Base-by-base conservation (phyloP, 2,797 vertebrate species). In the Heliangelus exortis region DNA sequence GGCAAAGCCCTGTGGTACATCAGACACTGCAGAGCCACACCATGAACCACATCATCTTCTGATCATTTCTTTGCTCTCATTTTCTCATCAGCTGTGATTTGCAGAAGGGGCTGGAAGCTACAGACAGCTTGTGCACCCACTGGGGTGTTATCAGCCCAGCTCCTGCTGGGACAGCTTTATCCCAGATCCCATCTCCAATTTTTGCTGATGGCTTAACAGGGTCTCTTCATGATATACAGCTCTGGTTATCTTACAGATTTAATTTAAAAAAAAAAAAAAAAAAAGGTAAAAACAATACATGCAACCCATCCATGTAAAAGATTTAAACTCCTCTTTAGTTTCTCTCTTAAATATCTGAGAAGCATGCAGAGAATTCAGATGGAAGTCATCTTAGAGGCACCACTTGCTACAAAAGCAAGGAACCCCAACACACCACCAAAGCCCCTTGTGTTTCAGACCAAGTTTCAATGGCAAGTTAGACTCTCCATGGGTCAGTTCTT, bases 111-210 rank as follows among this genome's bases (percentile, higher is more conserved):
- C 3, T 58, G 61, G 55, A 85, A 81, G 36, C 50, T 5, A 29
- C 14, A 54, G 33, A 18, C 9, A 4, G 69, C 6, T 12, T 22
- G 19, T 15, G 68, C 51, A 39, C 84, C 7, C 28, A 11, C 51
- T 0, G 31, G 33, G 31, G 51, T 31, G 50, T 61, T 55, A 41
- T 14, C 39, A 41, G 39, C 34, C 3, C 23, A 31, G 55, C 82
- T 54, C 84, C 50, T 41, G 3, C 17, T 0, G 22, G 5, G 1
- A 48, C 2, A 1, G 39, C 65, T 23, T 31, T 3, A 13, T 13
- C 58, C 68, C 13, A 1, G 2, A 16, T 10, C 34, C 63, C 34
- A 2, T 8, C 39, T 22, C 55, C 47, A 12, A 6, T 7, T 3
- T 4, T 48, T 0, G 1, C 48, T 58, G 19, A 11, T 28, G 36